Evolutionary conservation across 1,140 invertebrate genomes (phyloP).

Genomic region (Heliconius eleuchia): DNA sequence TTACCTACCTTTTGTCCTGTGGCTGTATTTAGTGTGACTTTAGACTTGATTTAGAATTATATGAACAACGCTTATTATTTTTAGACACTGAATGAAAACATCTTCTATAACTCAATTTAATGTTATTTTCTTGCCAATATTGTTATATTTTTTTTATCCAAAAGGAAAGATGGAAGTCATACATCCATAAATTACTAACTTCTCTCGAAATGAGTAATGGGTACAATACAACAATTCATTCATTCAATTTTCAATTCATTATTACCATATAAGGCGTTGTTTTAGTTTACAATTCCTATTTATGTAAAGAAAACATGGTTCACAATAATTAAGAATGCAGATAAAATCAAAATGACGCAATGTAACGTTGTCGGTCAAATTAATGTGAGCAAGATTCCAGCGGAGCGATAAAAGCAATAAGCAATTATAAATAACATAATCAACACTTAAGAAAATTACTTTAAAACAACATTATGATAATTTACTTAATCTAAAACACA

Average conservation of each 20-base stretch:
- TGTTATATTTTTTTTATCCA: not conserved
- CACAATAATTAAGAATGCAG: conserved; percentile 5
- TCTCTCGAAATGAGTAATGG: no score
- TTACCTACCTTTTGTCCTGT: no score
- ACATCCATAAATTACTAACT: not conserved
- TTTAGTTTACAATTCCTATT: not conserved
- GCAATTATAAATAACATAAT: conserved; percentile 8
- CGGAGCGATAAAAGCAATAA: conserved; percentile 1
- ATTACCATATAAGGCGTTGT: no score
- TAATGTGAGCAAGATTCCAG: conserved; percentile 11
- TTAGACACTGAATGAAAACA: no score
- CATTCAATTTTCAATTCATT: no score
- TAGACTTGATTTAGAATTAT: no score
- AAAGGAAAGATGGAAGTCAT: not conserved
- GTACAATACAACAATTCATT: not conserved
- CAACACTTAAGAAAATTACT: not conserved
- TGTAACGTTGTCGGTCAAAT: not conserved
- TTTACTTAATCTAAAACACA: not conserved
- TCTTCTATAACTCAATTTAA: not conserved
- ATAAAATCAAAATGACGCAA: conserved; percentile 5
- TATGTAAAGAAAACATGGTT: conserved; percentile 3
- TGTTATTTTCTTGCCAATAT: not conserved
- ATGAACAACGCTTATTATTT: not conserved
- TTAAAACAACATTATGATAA: not conserved
- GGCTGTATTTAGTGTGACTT: no score